Conservation (phyloP, 2,797 vertebrate genomes). For the Alcedo quadribrachys region DNA sequence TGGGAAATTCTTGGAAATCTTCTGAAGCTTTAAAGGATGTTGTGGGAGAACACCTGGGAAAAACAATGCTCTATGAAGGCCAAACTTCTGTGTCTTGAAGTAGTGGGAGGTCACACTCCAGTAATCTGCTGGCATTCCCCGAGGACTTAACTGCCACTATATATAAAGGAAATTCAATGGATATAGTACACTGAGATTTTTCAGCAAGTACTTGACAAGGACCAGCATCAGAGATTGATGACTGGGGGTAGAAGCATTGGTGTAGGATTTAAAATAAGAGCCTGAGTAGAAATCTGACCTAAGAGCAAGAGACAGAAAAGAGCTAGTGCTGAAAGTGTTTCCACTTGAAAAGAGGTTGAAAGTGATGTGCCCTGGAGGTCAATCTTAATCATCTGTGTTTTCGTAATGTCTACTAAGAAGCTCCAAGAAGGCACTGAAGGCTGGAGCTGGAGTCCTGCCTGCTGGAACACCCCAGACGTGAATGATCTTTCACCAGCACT, state of each 20-base stretch:
- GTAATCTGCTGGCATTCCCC: neutral
- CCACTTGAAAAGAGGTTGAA: constrained; percentile 10
- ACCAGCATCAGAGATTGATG: neutral
- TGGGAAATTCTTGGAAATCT: constrained; percentile 50
- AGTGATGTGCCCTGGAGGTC: neutral
- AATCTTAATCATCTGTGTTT: constrained; percentile 6
- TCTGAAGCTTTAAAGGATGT: constrained; percentile 30
- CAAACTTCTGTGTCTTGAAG: neutral
- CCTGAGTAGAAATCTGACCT: neutral
- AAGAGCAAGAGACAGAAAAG: neutral
- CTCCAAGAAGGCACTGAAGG: neutral
- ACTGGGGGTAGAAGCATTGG: neutral
- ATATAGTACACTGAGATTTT: neutral
- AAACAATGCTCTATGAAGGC: neutral
- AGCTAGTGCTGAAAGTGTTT: neutral
- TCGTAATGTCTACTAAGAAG: neutral
- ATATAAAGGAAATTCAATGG: neutral
- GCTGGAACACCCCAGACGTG: fast-evolving
- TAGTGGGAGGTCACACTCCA: constrained; percentile 3
- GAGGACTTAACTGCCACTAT: constrained; percentile 12
- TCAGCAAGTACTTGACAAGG: constrained; percentile 18
- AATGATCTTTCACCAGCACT: neutral
- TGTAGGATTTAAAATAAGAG: neutral
- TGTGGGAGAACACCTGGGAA: constrained; percentile 68
- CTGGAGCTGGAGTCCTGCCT: neutral